phyloP scores from a whole-genome alignment of 2,797 vertebrate species.

The Liasis olivaceus region DNA sequence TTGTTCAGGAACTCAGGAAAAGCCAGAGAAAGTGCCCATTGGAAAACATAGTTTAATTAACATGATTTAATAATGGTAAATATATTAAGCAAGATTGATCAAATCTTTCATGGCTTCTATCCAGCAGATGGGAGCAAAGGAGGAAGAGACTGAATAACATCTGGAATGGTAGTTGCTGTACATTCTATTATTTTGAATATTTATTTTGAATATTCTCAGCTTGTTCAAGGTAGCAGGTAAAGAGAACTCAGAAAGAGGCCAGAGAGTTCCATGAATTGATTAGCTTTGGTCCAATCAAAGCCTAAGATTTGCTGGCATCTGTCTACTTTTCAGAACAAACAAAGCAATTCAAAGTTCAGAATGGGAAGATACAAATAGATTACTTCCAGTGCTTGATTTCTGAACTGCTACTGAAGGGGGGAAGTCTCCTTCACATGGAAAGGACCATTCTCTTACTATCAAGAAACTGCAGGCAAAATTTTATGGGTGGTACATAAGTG shows the following conservation, averaged over 20 bases:
- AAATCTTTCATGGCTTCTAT: neutral
- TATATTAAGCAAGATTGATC: neutral
- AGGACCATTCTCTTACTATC: neutral
- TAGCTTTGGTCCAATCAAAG: neutral
- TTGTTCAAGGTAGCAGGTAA: neutral
- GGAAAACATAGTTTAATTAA: neutral
- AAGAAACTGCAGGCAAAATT: neutral
- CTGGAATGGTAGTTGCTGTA: neutral
- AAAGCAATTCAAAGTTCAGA: neutral
- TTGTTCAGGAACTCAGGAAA: neutral
- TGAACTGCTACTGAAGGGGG: neutral
- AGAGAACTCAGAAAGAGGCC: neutral
- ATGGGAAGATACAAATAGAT: neutral
- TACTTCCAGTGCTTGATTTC: neutral
- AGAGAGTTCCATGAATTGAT: neutral
- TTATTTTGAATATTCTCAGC: neutral
- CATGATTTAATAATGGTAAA: neutral
- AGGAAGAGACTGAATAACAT: neutral
- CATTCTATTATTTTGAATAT: neutral
- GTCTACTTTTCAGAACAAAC: neutral
- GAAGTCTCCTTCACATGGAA: neutral
- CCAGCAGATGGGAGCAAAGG: neutral
- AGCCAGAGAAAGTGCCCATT: neutral
- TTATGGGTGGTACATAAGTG: neutral
- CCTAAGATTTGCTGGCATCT: neutral